Conservation (phyloP, 2,797 vertebrate species). For the Danio albolineatus region DNA sequence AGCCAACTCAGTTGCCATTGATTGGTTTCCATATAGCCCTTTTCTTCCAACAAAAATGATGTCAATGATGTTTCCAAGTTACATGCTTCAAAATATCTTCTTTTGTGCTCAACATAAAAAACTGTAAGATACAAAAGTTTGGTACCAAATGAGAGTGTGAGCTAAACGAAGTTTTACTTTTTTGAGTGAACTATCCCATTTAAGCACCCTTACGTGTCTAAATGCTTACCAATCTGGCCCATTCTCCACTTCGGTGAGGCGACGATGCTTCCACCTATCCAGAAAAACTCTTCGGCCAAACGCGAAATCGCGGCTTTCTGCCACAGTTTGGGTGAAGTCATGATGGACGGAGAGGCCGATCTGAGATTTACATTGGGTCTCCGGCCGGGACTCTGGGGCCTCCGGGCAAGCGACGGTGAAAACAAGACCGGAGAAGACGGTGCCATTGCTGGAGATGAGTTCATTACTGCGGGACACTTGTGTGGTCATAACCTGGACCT, state of each 20-base stretch:
- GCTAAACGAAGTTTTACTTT: no score
- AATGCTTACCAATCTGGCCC: constrained; percentile 87
- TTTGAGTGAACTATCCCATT: no score
- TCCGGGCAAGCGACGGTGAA: constrained; percentile 59
- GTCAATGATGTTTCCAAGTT: no score
- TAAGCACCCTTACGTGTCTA: background rate
- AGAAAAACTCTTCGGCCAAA: constrained; percentile 90
- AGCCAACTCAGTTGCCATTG: no score
- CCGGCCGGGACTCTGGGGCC: constrained; percentile 45
- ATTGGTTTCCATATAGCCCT: no score
- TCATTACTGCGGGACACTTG: constrained; percentile 72
- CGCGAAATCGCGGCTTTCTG: constrained; percentile 84
- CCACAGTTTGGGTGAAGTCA: constrained; percentile 79
- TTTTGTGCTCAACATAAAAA: no score
- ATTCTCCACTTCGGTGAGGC: constrained; percentile 86
- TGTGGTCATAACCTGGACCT: constrained; percentile 62
- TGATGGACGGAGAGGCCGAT: constrained; percentile 69
- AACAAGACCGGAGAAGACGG: constrained; percentile 66
- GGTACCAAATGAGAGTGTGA: no score
- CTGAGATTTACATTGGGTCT: constrained; percentile 38
- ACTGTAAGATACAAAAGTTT: no score
- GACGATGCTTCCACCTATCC: constrained; percentile 89
- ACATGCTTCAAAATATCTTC: no score
- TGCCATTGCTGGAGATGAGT: constrained; percentile 68
- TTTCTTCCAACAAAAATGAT: no score